Conservation (phyloP, 1,140 invertebrate species). For the Neodiprion lecontei region DNA sequence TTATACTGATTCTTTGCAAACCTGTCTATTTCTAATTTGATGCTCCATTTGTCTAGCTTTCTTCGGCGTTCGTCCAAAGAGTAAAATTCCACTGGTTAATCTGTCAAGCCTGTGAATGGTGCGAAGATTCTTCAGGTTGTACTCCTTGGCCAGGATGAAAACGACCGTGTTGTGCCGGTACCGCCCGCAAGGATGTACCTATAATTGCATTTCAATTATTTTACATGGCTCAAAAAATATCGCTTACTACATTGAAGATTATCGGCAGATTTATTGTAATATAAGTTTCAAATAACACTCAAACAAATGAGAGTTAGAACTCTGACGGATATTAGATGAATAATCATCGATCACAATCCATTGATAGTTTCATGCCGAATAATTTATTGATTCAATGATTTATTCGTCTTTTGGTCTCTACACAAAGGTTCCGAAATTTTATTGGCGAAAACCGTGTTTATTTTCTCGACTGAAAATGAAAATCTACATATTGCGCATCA, state of each 20-base stretch:
- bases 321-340: too few relatives aligned
- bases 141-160: conserved; percentile 96
- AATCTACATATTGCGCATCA: too few relatives aligned
- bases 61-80: conserved; percentile 92
- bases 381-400: too few relatives aligned
- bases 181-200: conserved; percentile 96
- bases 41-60: conserved; percentile 93
- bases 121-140: conserved; percentile 91
- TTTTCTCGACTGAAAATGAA: too few relatives aligned
- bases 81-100: conserved; percentile 90
- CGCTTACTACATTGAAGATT: neutral
- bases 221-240: neutral
- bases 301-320: too few relatives aligned
- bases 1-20: conserved; percentile 23
- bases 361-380: too few relatives aligned
- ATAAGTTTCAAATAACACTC: too few relatives aligned
- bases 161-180: conserved; percentile 96
- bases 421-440: too few relatives aligned
- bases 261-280: too few relatives aligned
- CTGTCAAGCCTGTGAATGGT: conserved; percentile 92
- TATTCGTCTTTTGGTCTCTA: too few relatives aligned
- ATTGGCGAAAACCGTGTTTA: too few relatives aligned
- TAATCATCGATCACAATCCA: too few relatives aligned
- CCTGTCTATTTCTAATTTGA: conserved; percentile 85
- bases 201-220: conserved; percentile 39